A percentile compares a stretch with the other conserved stretches of the same genome.
phyloP scores from a whole-genome alignment of 2,797 vertebrate genomes.

The Clamator glandarius region DNA sequence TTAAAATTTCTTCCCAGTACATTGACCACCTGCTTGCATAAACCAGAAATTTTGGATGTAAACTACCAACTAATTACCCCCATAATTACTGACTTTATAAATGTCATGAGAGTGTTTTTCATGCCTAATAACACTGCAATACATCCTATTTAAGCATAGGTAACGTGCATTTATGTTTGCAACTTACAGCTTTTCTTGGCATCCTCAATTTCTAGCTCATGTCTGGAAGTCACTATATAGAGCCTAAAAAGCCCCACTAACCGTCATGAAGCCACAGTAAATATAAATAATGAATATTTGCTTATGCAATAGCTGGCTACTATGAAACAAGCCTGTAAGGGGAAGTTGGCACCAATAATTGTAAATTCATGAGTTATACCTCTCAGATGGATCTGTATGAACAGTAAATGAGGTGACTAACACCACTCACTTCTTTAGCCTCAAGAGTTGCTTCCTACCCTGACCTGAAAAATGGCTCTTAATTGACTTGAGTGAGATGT shows the following conservation, averaged over 20 bases:
- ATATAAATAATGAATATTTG: neutral
- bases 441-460: neutral
- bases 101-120: neutral
- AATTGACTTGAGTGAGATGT: neutral
- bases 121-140: neutral
- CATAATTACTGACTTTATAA: neutral
- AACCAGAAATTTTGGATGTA: neutral
- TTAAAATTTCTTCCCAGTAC: neutral
- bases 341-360: neutral
- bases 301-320: neutral
- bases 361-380: neutral
- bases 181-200: neutral
- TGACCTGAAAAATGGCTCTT: constrained; percentile 1
- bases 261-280: neutral
- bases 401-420: neutral
- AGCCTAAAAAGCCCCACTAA: neutral
- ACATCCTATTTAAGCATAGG: neutral
- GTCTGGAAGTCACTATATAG: neutral
- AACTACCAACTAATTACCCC: neutral
- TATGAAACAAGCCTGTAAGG: neutral
- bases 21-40: neutral
- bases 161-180: neutral
- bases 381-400: neutral
- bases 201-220: neutral
- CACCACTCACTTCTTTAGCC: neutral